These are phyloP conservation scores for Diarsia brunnea DNA, from an alignment of 2,888 invertebrate species.

Conservation along the genomic window DNA sequence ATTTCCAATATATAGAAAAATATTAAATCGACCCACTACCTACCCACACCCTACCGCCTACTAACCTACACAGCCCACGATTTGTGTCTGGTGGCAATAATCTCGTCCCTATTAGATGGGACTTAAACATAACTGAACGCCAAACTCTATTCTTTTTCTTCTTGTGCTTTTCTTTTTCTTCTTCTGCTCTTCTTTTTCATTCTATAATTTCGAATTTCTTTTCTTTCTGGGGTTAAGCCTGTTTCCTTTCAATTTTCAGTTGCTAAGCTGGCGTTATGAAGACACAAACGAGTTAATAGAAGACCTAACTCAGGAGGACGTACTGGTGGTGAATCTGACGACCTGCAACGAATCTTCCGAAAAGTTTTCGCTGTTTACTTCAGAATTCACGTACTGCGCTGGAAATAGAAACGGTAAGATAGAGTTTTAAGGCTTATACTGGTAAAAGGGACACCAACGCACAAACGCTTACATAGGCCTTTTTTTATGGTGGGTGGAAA, in stretches of 20 bases:
- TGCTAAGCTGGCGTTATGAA: constrained; percentile 38
- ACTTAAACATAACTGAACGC: background rate
- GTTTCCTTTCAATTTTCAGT: background rate
- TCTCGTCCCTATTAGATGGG: too few species aligned
- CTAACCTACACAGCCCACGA: too few species aligned
- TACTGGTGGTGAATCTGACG: constrained; percentile 22
- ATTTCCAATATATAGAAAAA: background rate
- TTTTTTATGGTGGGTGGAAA: too few species aligned
- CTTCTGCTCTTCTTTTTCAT: too few species aligned
- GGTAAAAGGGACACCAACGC: background rate
- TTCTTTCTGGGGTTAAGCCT: background rate
- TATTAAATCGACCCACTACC: too few species aligned
- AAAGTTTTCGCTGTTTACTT: constrained; percentile 66
- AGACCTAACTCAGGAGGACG: constrained; percentile 18
- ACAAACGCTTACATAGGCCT: too few species aligned
- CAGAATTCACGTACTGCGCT: constrained; percentile 89
- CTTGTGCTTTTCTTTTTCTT: too few species aligned
- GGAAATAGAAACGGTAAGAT: constrained; percentile 85
- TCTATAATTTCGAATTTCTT: too few species aligned
- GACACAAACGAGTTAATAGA: constrained; percentile 10
- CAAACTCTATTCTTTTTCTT: too few species aligned
- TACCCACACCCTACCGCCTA: too few species aligned
- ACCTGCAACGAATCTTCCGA: constrained; percentile 22
- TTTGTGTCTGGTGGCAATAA: background rate
- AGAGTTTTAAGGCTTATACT: background rate